Evolutionary conservation across 2,113 vertebrate species (phyloP).

Genomic region (Zapus hudsonius): DNA sequence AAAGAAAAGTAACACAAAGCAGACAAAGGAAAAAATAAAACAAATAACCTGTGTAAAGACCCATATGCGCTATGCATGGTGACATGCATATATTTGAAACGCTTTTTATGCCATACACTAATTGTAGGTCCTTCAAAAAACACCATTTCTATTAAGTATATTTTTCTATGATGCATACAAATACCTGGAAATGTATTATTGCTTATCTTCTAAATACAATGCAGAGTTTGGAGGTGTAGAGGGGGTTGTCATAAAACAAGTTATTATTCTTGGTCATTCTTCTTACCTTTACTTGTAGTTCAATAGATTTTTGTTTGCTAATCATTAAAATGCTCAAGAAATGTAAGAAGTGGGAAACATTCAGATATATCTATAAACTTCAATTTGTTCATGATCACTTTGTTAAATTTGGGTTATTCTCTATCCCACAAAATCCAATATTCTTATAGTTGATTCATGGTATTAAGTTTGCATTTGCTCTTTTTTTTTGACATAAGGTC

Average conservation of each 20-base stretch:
- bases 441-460: neutral
- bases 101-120: neutral
- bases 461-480: neutral
- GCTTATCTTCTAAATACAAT: neutral
- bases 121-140: constrained; percentile 4
- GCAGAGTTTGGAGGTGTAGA: neutral
- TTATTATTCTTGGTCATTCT: neutral
- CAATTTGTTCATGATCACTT: neutral
- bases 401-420: neutral
- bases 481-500: neutral
- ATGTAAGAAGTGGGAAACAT: neutral
- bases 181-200: neutral
- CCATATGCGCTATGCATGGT: neutral
- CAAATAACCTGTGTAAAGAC: constrained; percentile 39
- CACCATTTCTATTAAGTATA: neutral
- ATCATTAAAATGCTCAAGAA: neutral
- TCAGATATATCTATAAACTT: neutral
- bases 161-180: neutral
- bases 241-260: neutral
- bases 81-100: constrained; percentile 33
- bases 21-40: neutral
- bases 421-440: neutral
- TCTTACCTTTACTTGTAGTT: neutral
- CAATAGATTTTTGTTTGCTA: neutral
- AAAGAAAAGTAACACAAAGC: constrained; percentile 53